These are phyloP conservation scores for Cladorhizidae sp. DNA, from an alignment of 37 sponge, comb jelly and placozoan genomes.

Conservation along the genomic window DNA sequence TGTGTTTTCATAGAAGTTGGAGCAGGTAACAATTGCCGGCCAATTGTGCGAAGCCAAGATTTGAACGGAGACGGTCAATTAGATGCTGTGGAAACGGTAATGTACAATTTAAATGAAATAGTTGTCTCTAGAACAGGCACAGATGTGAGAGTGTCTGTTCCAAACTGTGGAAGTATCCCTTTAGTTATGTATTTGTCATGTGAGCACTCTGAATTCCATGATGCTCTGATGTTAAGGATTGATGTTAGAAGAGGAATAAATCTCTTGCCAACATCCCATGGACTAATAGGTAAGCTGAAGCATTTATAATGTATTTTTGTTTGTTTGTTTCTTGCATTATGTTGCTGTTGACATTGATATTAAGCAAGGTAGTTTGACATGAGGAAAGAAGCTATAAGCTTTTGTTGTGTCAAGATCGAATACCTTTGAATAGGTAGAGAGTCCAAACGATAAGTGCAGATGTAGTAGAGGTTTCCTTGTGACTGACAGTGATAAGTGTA, in stretches of 20 bases:
- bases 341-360: no score
- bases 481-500: no score
- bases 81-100: background rate
- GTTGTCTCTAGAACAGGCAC: background rate
- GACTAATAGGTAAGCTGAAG: slow-evolving; percentile 58
- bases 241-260: slow-evolving; percentile 61
- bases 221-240: slow-evolving; percentile 58
- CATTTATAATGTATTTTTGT: no score
- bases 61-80: background rate
- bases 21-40: slow-evolving; percentile 7
- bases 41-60: background rate
- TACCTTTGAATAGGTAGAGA: no score
- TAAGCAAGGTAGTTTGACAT: no score
- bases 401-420: no score
- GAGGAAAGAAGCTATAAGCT: no score
- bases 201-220: background rate
- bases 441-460: no score
- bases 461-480: no score
- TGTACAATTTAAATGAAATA: slow-evolving; percentile 6
- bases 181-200: slow-evolving; percentile 79
- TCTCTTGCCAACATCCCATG: slow-evolving; percentile 71
- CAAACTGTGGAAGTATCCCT: slow-evolving; percentile 59
- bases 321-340: no score
- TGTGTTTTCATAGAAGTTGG: slow-evolving; percentile 41
- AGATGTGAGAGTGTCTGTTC: slow-evolving; percentile 62